Conservation (phyloP, 2,888 invertebrate species). For the Tenthredo mesomela region DNA sequence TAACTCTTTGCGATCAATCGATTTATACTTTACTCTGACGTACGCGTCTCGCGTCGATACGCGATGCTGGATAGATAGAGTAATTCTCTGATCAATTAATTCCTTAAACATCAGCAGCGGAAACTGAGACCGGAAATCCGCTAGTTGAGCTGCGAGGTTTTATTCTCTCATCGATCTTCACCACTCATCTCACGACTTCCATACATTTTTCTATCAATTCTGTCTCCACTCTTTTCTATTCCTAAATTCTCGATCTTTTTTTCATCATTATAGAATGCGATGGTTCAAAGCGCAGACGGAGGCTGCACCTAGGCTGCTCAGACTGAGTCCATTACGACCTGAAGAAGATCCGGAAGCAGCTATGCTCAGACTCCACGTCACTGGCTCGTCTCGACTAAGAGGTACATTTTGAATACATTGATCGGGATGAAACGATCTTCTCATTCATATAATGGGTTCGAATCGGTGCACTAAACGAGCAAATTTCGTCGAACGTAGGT, state of each 20-base stretch:
- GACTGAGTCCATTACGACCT: conserved; percentile 82
- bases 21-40: conserved; percentile 10
- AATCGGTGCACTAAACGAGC: neutral
- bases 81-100: neutral
- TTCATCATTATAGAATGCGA: conserved; percentile 80
- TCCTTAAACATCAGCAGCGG: neutral
- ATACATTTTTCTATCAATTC: neutral
- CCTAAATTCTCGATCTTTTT: neutral
- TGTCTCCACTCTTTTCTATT: neutral
- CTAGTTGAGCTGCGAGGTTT: neutral
- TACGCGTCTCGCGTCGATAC: neutral
- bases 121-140: neutral
- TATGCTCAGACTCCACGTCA: conserved; percentile 70
- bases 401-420: conserved; percentile 70
- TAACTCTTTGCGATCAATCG: conserved; percentile 49
- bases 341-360: conserved; percentile 74
- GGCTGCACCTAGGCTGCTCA: conserved; percentile 85
- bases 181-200: neutral
- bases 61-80: neutral
- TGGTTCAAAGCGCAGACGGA: conserved; percentile 85
- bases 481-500: neutral
- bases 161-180: neutral
- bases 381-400: conserved; percentile 74
- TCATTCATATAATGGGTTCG: neutral
- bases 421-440: neutral